These are phyloP conservation scores for Escarpia spicata DNA, from an alignment of 2,888 invertebrate genomes.

Conservation along the genomic window DNA sequence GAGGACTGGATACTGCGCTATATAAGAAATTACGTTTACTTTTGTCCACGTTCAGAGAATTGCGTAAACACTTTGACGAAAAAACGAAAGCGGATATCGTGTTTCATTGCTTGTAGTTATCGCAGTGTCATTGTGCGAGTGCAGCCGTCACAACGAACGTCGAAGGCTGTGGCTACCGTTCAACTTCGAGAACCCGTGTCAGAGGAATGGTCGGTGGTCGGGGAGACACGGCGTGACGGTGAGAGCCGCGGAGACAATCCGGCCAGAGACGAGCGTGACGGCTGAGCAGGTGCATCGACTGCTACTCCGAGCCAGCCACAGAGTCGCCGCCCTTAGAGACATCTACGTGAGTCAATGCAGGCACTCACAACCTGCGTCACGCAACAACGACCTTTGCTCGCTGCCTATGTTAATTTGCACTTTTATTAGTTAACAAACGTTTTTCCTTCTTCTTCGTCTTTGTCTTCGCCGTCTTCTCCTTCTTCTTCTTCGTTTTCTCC, in stretches of 20 bases:
- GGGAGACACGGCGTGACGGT: not conserved
- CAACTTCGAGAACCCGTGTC: constrained; percentile 12
- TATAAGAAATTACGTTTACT: no score
- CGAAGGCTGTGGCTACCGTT: not conserved
- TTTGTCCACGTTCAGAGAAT: not conserved
- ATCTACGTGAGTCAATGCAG: not conserved
- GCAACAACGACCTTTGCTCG: not conserved
- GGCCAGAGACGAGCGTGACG: not conserved
- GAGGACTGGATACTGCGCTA: no score
- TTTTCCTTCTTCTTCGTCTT: no score
- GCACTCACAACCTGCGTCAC: no score
- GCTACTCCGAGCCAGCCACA: not conserved
- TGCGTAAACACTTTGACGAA: not conserved
- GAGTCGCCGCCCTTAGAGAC: not conserved
- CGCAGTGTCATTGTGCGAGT: not conserved
- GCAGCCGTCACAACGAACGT: not conserved
- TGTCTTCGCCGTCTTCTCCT: no score
- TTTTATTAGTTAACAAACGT: no score
- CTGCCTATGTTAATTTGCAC: not conserved
- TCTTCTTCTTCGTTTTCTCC: no score
- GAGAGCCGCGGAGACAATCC: not conserved
- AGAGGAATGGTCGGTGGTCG: not conserved
- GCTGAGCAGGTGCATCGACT: not conserved
- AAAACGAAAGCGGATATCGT: not conserved
- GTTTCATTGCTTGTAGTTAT: not conserved